A percentile compares a stretch with the other conserved stretches of the same genome.
phyloP scores from a whole-genome alignment of 1,140 invertebrate species.

The Aphelinus atriplicis region DNA sequence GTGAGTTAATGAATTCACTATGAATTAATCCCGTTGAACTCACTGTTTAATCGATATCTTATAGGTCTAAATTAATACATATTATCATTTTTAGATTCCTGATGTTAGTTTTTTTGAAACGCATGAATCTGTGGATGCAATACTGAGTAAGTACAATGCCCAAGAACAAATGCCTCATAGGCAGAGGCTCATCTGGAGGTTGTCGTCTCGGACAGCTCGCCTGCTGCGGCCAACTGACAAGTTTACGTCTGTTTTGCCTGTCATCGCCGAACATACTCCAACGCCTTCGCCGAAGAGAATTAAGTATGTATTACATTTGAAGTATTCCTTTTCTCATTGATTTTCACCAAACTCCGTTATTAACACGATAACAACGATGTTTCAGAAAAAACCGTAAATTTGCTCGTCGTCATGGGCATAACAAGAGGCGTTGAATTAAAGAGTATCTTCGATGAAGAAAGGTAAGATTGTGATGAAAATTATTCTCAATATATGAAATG shows the following conservation, averaged over 20 bases:
- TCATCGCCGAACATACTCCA: constrained; percentile 75
- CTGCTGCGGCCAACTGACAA: constrained; percentile 79
- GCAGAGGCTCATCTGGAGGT: constrained; percentile 78
- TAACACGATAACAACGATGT: neutral
- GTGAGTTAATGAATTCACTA: constrained; percentile 50
- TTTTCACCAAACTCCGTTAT: neutral
- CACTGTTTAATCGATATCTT: constrained; percentile 8
- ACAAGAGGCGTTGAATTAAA: constrained; percentile 55
- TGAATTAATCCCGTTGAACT: too few species aligned
- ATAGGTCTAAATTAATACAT: neutral
- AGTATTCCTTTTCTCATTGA: constrained; percentile 18
- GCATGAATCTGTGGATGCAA: constrained; percentile 69
- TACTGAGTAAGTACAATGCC: constrained; percentile 76
- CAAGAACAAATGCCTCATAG: constrained; percentile 75
- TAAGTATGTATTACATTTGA: constrained; percentile 56
- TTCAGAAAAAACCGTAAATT: constrained; percentile 60
- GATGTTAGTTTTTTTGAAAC: constrained; percentile 72
- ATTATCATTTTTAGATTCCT: constrained; percentile 68
- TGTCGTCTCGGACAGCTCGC: constrained; percentile 73
- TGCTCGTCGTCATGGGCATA: constrained; percentile 56
- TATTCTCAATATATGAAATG: constrained; percentile 11
- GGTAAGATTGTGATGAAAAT: constrained; percentile 27
- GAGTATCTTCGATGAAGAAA: constrained; percentile 37
- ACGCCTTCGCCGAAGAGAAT: constrained; percentile 67
- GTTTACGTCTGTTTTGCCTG: constrained; percentile 76